phyloP scores from a whole-genome alignment of 2,113 vertebrate species.

The Buteo buteo region DNA sequence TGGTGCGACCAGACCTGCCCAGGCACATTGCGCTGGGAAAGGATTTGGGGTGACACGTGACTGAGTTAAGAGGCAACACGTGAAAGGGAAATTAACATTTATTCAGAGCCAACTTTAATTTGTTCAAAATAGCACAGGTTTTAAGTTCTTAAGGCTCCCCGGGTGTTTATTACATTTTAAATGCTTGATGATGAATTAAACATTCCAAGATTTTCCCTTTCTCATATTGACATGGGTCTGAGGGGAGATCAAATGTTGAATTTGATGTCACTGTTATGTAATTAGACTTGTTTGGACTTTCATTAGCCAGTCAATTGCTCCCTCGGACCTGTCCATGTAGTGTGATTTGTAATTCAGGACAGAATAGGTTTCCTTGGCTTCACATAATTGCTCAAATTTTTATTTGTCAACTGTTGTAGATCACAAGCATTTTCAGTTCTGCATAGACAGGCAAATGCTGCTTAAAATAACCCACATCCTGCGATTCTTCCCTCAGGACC shows the following conservation, averaged over 20 bases:
- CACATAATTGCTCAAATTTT: slow-evolving; percentile 23
- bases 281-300: not conserved
- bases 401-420: slow-evolving; percentile 29
- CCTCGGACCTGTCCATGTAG: not conserved
- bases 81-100: not conserved
- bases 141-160: not conserved
- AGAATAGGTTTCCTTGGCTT: slow-evolving; percentile 1
- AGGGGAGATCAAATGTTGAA: not conserved
- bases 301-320: not conserved
- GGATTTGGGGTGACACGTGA: not conserved
- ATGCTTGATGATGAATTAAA: not conserved
- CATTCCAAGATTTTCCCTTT: not conserved
- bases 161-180: not conserved
- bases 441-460: not conserved
- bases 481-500: slow-evolving; percentile 9
- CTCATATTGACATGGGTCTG: not conserved
- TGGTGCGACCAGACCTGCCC: not conserved
- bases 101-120: not conserved
- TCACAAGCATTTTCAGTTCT: slow-evolving; percentile 25
- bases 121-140: not conserved
- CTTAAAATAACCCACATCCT: slow-evolving; percentile 1
- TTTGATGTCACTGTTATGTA: not conserved
- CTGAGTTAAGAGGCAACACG: not conserved
- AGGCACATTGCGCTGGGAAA: not conserved
- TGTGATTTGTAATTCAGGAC: not conserved